These are phyloP conservation scores for Muscicapa striata DNA, from an alignment of 2,797 vertebrate species.

Conservation along the genomic window DNA sequence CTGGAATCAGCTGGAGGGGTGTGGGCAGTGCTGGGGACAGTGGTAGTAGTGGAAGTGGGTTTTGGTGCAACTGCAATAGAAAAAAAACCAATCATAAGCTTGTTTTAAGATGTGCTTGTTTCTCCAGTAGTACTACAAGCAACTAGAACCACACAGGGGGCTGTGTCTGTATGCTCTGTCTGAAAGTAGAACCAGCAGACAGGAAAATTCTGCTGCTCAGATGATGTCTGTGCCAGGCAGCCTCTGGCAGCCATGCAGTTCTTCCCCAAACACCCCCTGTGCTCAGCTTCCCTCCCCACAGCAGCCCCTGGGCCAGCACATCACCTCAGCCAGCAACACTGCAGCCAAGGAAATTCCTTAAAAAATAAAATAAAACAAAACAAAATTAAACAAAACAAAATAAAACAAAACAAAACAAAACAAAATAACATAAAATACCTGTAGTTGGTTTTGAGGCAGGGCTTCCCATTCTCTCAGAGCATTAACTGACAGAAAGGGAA, in stretches of 20 bases:
- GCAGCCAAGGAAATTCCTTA: background rate
- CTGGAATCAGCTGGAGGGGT: background rate
- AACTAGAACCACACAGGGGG: background rate
- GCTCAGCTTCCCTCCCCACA: background rate
- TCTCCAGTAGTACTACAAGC: background rate
- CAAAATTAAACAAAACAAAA: too few relatives aligned
- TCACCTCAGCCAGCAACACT: fast-evolving
- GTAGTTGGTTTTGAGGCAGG: fast-evolving
- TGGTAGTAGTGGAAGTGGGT: background rate
- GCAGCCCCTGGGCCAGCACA: background rate
- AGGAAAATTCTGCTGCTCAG: background rate
- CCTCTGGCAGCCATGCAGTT: background rate
- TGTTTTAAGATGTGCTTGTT: fast-evolving
- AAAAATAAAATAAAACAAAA: background rate
- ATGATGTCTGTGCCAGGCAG: background rate
- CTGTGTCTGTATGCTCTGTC: background rate
- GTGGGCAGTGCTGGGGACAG: background rate
- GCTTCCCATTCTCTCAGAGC: slow-evolving; percentile 58
- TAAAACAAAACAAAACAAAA: too few relatives aligned
- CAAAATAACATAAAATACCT: slow-evolving; percentile 4
- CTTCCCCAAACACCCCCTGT: background rate
- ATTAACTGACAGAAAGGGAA: background rate
- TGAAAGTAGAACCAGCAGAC: background rate
- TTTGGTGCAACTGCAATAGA: background rate
- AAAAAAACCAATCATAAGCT: background rate